Base-by-base conservation (phyloP, 2,113 vertebrate genomes). In the Castor canadensis region DNA sequence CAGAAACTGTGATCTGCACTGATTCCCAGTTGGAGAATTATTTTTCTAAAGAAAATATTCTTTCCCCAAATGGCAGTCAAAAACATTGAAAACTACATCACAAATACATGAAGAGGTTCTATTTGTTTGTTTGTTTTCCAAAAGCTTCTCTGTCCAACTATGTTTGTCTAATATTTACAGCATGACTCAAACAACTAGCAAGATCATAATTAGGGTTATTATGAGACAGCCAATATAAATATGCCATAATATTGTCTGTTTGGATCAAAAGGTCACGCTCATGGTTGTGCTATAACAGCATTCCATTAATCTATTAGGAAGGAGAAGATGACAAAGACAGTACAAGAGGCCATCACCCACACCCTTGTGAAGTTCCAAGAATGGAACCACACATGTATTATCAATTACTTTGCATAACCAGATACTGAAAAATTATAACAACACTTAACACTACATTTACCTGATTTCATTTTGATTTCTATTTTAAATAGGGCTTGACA, bases 401-500 rank as follows among this genome's bases (percentile, higher is more conserved):
- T 83, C 3, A 93, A 24, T 26, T 89, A 8, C 4, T 43, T 96
- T 96, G 96, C 88, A 92, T 89, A 26, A 26, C 38, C 77, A 58
- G 89, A 87, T 66, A 49, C 22, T 93, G 84, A 24, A 97, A 82
- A 86, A 80, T 72, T 87, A 80, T 49, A 95, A 82, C 77, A 71
- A 66, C 64, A 98, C 84, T 93, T 90, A 96, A 89, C 96, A 89
- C 38, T 88, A 91, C 88, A 22, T 95, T 86, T 97, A 95, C 93
- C 73, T 96, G 56, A 76, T 94, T 98, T 97, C 40, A 69, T 87
- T 97, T 77, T 96, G 38, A 85, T 96, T 96, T 97, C 45, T 43
- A 87, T 97, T 98, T 96, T 95, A 87, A 98, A 87, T 85, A 93
- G 75, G 88, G 28, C 43, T 96, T 97, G 86, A 96, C 87, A 97